Conservation (phyloP, 2,888 invertebrate species). For the Epicampocera succincta region DNA sequence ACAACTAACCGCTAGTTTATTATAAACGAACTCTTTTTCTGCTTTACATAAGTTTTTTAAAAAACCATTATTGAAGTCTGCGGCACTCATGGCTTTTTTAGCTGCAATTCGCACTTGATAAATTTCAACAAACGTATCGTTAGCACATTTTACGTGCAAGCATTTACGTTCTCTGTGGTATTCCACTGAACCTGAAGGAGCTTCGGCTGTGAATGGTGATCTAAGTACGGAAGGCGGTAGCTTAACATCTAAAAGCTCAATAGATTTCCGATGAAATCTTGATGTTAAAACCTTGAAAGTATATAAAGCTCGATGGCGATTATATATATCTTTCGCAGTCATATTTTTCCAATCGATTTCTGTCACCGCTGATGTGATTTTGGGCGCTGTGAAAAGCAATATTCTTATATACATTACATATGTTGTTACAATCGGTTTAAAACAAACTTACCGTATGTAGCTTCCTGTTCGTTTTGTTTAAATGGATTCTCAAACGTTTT, state of each 20-base stretch:
- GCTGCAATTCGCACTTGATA: constrained; percentile 85
- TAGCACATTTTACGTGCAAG: constrained; percentile 86
- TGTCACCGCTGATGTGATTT: constrained; percentile 85
- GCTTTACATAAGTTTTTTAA: constrained; percentile 83
- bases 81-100: constrained; percentile 88
- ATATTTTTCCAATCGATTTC: constrained; percentile 86
- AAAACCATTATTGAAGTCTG: constrained; percentile 94
- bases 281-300: constrained; percentile 85
- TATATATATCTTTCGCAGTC: constrained; percentile 86
- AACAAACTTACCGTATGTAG: constrained; percentile 86
- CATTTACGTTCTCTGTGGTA: constrained; percentile 84
- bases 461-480: constrained; percentile 84
- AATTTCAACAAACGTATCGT: constrained; percentile 86
- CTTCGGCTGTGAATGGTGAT: neutral
- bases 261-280: constrained; percentile 83
- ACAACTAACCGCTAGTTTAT: constrained; percentile 71
- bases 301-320: constrained; percentile 87
- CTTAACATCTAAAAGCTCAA: constrained; percentile 85
- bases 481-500: constrained; percentile 83
- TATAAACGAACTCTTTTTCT: constrained; percentile 69
- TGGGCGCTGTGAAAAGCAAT: constrained; percentile 85
- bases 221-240: constrained; percentile 24
- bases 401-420: too few species aligned
- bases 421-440: too few species aligned
- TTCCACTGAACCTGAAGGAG: constrained; percentile 84